Evolutionary conservation across 1,140 invertebrate species (phyloP), one percentile per base, ranked within the genome.

Genomic region (Chironomus tepperi): DNA sequence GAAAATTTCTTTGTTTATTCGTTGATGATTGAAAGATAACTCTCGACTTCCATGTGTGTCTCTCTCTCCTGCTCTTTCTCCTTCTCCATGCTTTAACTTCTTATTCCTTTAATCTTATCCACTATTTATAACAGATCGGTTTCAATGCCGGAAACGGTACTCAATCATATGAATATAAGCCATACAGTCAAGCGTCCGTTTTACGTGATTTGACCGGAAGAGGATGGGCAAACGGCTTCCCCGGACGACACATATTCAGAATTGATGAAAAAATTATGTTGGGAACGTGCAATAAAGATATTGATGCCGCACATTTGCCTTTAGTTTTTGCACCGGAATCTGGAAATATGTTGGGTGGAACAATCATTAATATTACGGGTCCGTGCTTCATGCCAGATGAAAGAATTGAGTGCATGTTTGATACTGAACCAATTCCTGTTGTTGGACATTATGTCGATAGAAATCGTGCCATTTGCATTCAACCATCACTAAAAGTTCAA

Each of bases 141-240:
- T 98, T 98, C 83, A 98, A 98, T 80, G 95, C 92, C 74, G 96
- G 96, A 74, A 98, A 98, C 79, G 95, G 93, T 15, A 98, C 95
- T 1, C 87, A 91, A 80, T 90, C 89, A 75, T 96, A 91, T 81
- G 93, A 96, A 83, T 97, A 97, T 81, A 88, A 87, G 74, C 95
- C 95, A 0, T 97, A 96, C 82, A 96, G 94, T 70, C 95, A 97
- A 83, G 86, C 87, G 42, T 90, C 93, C 24, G 92, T 94, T 18
- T 86, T 97, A 9, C 85, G 92, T 75, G 92, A 96, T 83, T 84
- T 97, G 73, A 88, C 90, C 0, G 87, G 88, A 10, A 87, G 93
- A 78, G 96, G 95, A 18, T 95, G 89, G 87, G 94, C 89, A 0
- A 97, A 97, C 78, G 89, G 89, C 8, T 90, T 95, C 76, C 90